Conservation (phyloP, 2,888 invertebrate species). For the Bombylius discolor region DNA sequence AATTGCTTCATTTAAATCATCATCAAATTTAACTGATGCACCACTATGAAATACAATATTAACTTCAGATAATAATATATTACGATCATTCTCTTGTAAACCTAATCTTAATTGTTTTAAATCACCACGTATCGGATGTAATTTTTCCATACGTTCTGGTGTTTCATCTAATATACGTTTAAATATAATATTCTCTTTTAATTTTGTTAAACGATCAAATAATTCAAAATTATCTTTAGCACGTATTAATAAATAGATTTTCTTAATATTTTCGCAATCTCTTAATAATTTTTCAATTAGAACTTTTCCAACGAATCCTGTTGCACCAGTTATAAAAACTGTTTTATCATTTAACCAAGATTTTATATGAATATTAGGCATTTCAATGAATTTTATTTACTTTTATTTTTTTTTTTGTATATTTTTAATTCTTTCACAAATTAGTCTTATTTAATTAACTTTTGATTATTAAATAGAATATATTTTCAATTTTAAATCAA, state of each 20-base stretch:
- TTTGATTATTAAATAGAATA: no score
- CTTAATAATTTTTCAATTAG: constrained; percentile 19
- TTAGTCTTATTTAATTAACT: no score
- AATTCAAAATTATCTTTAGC: constrained; percentile 7
- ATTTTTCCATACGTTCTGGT: constrained; percentile 8
- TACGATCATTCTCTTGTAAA: constrained; percentile 6
- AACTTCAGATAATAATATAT: constrained; percentile 17
- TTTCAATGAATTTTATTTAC: not conserved
- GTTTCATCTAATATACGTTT: constrained; percentile 1
- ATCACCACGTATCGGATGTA: constrained; percentile 10
- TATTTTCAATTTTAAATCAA: no score
- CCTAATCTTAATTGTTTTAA: constrained; percentile 2
- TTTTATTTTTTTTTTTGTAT: no score
- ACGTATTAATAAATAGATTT: constrained; percentile 14
- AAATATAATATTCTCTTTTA: constrained; percentile 7
- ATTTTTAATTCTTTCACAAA: no score
- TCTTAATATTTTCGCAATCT: constrained; percentile 16
- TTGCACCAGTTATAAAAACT: constrained; percentile 19
- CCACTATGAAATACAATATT: constrained; percentile 42
- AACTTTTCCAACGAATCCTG: constrained; percentile 21
- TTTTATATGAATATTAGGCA: constrained; percentile 1
- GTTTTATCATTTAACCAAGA: constrained; percentile 15
- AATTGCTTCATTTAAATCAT: constrained; percentile 32
- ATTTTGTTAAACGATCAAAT: constrained; percentile 7
- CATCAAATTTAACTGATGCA: constrained; percentile 42